phyloP scores from a whole-genome alignment of 2,797 vertebrate genomes.

The Siniperca scherzeri region DNA sequence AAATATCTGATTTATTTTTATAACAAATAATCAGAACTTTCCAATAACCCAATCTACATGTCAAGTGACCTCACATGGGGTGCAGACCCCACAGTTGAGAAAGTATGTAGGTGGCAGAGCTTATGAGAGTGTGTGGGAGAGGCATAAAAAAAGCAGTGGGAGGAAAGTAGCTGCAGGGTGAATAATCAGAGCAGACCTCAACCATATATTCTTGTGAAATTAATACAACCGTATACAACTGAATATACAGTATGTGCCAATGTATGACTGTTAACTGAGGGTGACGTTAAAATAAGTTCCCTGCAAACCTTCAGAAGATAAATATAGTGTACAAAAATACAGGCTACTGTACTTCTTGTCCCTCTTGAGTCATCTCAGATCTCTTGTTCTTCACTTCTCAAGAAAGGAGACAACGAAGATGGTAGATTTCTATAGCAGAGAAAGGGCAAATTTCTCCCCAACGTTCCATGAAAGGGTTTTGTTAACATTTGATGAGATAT shows the following conservation, averaged over 20 bases:
- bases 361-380: constrained; percentile 25
- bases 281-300: background rate
- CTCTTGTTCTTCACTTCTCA: constrained; percentile 6
- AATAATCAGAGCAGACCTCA: constrained; percentile 36
- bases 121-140: constrained; percentile 12
- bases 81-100: constrained; percentile 3
- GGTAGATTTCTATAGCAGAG: constrained; percentile 4
- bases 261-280: background rate
- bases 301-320: constrained; percentile 1
- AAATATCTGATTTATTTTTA: background rate
- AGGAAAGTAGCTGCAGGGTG: constrained; percentile 33
- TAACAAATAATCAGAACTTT: background rate
- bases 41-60: background rate
- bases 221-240: background rate
- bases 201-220: constrained; percentile 18
- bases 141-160: constrained; percentile 23
- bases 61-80: constrained; percentile 13
- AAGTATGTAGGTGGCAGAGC: constrained; percentile 4
- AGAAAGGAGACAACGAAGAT: constrained; percentile 5
- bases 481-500: constrained; percentile 38
- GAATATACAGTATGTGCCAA: constrained; percentile 2
- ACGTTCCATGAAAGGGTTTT: constrained; percentile 37
- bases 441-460: constrained; percentile 15
- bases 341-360: constrained; percentile 5
- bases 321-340: constrained; percentile 12